Evolutionary conservation across 2,797 vertebrate genomes (phyloP).

Genomic region (Sarcophilus harrisii): DNA sequence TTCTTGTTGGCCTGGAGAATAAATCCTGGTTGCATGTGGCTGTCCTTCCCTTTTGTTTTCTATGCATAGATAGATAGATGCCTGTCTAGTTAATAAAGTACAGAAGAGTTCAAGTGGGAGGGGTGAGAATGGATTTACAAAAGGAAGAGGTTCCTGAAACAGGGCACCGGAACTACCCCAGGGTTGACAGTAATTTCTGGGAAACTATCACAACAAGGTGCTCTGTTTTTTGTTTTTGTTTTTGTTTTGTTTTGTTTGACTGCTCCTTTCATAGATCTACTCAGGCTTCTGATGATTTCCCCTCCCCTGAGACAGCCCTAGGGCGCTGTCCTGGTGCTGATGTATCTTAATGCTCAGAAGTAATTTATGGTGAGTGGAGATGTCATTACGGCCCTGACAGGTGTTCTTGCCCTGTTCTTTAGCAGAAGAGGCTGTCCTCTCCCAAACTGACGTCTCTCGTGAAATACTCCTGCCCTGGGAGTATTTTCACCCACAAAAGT

Average conservation of each 20-base stretch:
- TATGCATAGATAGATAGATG: not conserved
- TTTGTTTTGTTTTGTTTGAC: not conserved
- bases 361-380: not conserved
- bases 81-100: not conserved
- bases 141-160: not conserved
- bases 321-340: not conserved
- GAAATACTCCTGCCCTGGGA: not conserved
- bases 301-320: not conserved
- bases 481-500: not conserved
- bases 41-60: not conserved
- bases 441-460: not conserved
- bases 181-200: not conserved
- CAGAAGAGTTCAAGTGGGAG: not conserved
- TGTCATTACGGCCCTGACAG: not conserved
- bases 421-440: not conserved
- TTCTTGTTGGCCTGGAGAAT: not conserved
- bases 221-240: not conserved
- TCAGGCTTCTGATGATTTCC: not conserved
- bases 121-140: not conserved
- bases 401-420: not conserved
- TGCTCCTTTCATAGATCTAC: not conserved
- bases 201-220: not conserved
- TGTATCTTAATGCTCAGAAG: not conserved
- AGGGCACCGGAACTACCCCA: not conserved
- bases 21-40: not conserved